A percentile compares a stretch with the other conserved stretches of the same genome.
Conservation (phyloP, 53 echinoderm and acorn worm species). For the Henricia sp. region DNA sequence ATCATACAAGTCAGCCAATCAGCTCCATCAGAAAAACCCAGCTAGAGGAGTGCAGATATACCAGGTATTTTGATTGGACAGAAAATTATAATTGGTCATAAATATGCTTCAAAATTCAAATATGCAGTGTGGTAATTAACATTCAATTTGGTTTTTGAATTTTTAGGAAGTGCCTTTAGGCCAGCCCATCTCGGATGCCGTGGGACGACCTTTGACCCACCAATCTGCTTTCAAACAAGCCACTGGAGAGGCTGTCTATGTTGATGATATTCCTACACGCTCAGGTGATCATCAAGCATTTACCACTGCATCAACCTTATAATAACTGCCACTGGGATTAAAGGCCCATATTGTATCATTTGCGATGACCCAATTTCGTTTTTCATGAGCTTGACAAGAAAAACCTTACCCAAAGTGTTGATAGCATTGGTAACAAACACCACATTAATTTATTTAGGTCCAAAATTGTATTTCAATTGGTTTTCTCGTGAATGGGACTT, state of each 20-base stretch:
- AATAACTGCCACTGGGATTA: too few species aligned
- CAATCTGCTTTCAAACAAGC: conserved; percentile 78
- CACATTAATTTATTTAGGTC: too few species aligned
- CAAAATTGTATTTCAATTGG: too few species aligned
- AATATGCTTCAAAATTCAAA: neutral
- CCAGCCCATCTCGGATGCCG: conserved; percentile 80
- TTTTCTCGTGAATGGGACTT: too few species aligned
- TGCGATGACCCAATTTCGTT: too few species aligned
- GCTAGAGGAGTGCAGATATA: conserved; percentile 4
- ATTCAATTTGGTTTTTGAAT: neutral
- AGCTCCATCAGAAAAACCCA: neutral
- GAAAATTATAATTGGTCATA: neutral
- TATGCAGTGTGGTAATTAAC: neutral
- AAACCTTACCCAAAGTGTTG: too few species aligned
- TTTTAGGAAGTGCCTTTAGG: conserved; percentile 75
- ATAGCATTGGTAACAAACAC: too few species aligned
- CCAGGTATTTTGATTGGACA: neutral
- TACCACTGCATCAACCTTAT: too few species aligned
- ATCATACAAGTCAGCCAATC: conserved; percentile 12
- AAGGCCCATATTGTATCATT: too few species aligned
- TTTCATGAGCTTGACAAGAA: too few species aligned
- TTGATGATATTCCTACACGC: conserved; percentile 79
- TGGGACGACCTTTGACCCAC: conserved; percentile 78
- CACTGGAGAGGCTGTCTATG: conserved; percentile 88
- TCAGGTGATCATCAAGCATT: too few species aligned